These are phyloP conservation scores for Lasioglossum leucozonium DNA, from an alignment of 2,888 invertebrate species.

Conservation along the genomic window DNA sequence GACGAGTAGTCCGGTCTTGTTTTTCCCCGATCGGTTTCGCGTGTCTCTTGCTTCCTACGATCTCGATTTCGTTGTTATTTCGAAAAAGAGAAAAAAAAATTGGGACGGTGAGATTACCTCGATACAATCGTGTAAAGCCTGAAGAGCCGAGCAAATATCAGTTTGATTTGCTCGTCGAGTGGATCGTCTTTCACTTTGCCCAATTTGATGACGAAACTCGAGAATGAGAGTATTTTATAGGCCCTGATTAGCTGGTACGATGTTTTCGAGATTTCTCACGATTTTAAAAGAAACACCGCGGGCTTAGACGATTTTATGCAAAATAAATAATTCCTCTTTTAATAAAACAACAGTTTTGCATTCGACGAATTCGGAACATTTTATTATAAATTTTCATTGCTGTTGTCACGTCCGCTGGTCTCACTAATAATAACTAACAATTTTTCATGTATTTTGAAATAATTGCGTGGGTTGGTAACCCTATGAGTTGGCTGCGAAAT, in stretches of 20 bases:
- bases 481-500: too few relatives aligned
- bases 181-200: not conserved
- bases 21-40: not conserved
- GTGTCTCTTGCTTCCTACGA: not conserved
- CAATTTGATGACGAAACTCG: not conserved
- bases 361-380: too few relatives aligned
- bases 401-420: too few relatives aligned
- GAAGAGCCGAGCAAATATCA: constrained; percentile 8
- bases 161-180: not conserved
- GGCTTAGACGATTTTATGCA: too few relatives aligned
- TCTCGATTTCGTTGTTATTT: not conserved
- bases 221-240: not conserved
- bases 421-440: too few relatives aligned
- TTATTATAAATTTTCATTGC: too few relatives aligned
- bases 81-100: too few relatives aligned
- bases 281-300: too few relatives aligned
- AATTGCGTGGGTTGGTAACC: too few relatives aligned
- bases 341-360: too few relatives aligned
- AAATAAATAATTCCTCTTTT: too few relatives aligned
- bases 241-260: not conserved
- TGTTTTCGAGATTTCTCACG: not conserved
- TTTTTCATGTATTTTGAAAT: too few relatives aligned
- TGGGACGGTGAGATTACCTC: constrained; percentile 5
- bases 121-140: not conserved
- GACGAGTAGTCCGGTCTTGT: not conserved